These are phyloP conservation scores for Erynnis tages DNA, from an alignment of 2,888 invertebrate genomes.

Conservation along the genomic window DNA sequence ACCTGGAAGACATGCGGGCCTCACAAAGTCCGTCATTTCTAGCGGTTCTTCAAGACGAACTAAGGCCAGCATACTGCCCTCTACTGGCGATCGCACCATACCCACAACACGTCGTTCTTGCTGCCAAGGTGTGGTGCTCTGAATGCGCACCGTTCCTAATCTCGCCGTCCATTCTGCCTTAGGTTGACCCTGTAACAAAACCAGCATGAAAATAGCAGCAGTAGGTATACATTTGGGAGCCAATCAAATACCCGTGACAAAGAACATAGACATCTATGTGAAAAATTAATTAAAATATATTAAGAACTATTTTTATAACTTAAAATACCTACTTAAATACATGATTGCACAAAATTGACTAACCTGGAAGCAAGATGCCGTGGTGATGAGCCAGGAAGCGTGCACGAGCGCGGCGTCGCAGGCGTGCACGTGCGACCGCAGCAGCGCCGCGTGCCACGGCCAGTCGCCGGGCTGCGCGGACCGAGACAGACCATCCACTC, in stretches of 20 bases:
- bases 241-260: no score
- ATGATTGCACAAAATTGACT: no score
- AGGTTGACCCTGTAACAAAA: slow-evolving; percentile 91
- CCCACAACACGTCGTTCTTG: slow-evolving; percentile 91
- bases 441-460: slow-evolving; percentile 95
- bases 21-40: slow-evolving; percentile 89
- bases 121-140: slow-evolving; percentile 92
- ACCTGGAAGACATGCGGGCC: slow-evolving; percentile 90
- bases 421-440: slow-evolving; percentile 91
- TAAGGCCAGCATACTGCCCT: slow-evolving; percentile 92
- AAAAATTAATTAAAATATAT: no score
- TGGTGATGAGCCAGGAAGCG: slow-evolving; percentile 91
- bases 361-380: slow-evolving; percentile 91
- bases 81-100: slow-evolving; percentile 94
- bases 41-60: slow-evolving; percentile 90
- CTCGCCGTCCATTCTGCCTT: slow-evolving; percentile 93
- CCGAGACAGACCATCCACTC: slow-evolving; percentile 83
- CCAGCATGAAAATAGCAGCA: no score
- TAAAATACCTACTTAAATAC: no score
- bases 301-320: no score
- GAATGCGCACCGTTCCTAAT: slow-evolving; percentile 88
- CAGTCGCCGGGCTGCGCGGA: slow-evolving; percentile 91
- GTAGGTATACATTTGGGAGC: no score
- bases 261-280: no score
- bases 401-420: slow-evolving; percentile 94